phyloP scores from a whole-genome alignment of 35 echinoderm and acorn worm species.

The Chiridota heheva region DNA sequence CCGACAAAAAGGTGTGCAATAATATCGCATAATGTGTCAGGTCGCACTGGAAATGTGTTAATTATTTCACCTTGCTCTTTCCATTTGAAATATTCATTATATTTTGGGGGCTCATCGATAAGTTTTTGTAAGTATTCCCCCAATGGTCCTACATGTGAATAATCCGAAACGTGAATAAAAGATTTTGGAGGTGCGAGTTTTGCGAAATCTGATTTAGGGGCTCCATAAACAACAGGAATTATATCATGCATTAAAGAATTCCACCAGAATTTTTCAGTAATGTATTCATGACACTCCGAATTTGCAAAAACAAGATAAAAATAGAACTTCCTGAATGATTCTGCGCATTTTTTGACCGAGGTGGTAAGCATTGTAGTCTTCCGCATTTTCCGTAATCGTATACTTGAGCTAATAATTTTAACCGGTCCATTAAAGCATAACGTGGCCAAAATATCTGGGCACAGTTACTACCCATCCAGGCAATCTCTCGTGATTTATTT shows the following conservation, averaged over 20 bases:
- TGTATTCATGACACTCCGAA: constrained; percentile 73
- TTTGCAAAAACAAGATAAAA: constrained; percentile 61
- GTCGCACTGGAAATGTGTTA: constrained; percentile 25
- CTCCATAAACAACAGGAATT: constrained; percentile 73
- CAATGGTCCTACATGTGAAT: constrained; percentile 22
- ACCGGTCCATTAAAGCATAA: constrained; percentile 33
- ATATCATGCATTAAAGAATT: constrained; percentile 38
- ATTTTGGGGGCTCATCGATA: constrained; percentile 28
- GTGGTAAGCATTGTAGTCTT: background rate
- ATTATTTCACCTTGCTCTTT: constrained; percentile 38
- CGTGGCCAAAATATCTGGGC: constrained; percentile 46
- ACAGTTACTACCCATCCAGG: constrained; percentile 66
- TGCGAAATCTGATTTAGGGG: constrained; percentile 41
- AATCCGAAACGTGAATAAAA: constrained; percentile 71
- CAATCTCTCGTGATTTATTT: constrained; percentile 37
- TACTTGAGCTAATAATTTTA: constrained; percentile 24
- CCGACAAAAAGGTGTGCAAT: constrained; percentile 47
- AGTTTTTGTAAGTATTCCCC: constrained; percentile 49
- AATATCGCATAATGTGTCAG: constrained; percentile 34
- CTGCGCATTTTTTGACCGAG: constrained; percentile 9
- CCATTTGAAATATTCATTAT: constrained; percentile 79
- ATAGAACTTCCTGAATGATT: constrained; percentile 24
- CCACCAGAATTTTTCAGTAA: constrained; percentile 68
- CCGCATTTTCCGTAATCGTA: constrained; percentile 70
- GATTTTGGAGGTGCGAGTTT: constrained; percentile 57